These are phyloP conservation scores for Podotricha telesiphe DNA, from an alignment of 2,888 invertebrate species.

Conservation along the genomic window DNA sequence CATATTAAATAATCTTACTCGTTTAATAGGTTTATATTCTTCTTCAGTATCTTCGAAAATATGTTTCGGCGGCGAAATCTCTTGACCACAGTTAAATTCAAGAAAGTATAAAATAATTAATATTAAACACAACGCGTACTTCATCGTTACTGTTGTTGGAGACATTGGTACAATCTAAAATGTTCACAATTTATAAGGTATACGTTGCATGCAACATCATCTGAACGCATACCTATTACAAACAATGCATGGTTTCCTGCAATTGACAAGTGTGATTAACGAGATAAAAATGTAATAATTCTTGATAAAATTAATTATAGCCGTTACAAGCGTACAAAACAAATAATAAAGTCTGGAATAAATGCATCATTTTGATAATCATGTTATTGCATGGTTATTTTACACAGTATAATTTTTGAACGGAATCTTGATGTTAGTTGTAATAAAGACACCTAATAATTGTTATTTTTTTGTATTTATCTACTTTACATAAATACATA, in stretches of 20 bases:
- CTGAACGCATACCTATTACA: slow-evolving; percentile 66
- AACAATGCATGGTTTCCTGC: slow-evolving; percentile 76
- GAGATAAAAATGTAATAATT: slow-evolving; percentile 57
- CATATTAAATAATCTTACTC: slow-evolving; percentile 52
- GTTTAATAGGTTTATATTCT: slow-evolving; percentile 48
- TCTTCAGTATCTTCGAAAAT: slow-evolving; percentile 41
- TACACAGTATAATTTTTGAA: slow-evolving; percentile 31
- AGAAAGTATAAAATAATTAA: slow-evolving; percentile 56
- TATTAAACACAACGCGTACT: slow-evolving; percentile 58
- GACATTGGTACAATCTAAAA: slow-evolving; percentile 47
- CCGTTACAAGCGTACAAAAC: slow-evolving; percentile 48
- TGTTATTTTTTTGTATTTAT: not conserved
- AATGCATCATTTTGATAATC: slow-evolving; percentile 32
- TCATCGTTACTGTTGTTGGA: slow-evolving; percentile 66
- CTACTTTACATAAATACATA: not conserved
- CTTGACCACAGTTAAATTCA: slow-evolving; percentile 48
- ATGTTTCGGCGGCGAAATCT: slow-evolving; percentile 46
- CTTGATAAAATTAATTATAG: slow-evolving; percentile 60
- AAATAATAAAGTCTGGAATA: slow-evolving; percentile 34
- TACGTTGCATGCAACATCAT: slow-evolving; percentile 57
- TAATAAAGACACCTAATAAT: slow-evolving; percentile 11
- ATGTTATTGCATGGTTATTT: slow-evolving; percentile 28
- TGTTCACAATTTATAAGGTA: slow-evolving; percentile 56
- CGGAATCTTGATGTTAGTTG: slow-evolving; percentile 27
- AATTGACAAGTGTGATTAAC: slow-evolving; percentile 64